Percentiles rank a stretch among this genome's conserved stretches.
Conservation (phyloP, 2,797 vertebrate genomes). For the Sarcoramphus papa region DNA sequence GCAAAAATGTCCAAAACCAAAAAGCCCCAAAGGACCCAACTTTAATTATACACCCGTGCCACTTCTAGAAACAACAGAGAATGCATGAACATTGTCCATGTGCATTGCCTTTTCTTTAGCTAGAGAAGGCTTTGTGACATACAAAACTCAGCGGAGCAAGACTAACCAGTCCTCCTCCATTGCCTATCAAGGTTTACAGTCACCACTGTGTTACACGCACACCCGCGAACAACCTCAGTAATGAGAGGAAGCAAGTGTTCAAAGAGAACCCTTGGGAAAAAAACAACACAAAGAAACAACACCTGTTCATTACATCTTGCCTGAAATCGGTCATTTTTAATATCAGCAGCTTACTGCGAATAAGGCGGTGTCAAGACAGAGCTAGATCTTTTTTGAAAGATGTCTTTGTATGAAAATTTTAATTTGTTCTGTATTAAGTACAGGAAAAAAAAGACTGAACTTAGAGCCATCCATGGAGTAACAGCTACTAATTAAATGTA, state of each 20-base stretch:
- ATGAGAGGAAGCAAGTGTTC: not conserved
- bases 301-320: not conserved
- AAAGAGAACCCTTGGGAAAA: not conserved
- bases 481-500: not conserved
- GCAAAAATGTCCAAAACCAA: not conserved
- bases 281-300: not conserved
- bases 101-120: not conserved
- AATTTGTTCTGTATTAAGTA: not conserved
- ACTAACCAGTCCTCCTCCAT: conserved; percentile 24
- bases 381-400: not conserved
- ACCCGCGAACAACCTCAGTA: not conserved
- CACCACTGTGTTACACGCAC: not conserved
- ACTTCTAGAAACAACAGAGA: not conserved
- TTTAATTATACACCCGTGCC: not conserved
- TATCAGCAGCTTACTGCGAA: not conserved
- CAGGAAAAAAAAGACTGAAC: not conserved
- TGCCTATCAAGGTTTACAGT: not conserved
- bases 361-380: not conserved
- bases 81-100: not conserved
- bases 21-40: not conserved
- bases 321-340: not conserved
- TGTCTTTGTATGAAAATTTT: not conserved
- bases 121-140: not conserved
- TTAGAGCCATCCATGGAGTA: not conserved
- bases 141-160: not conserved